Conservation (phyloP, 2,888 invertebrate genomes). For the Marasmarcha lunaedactyla region DNA sequence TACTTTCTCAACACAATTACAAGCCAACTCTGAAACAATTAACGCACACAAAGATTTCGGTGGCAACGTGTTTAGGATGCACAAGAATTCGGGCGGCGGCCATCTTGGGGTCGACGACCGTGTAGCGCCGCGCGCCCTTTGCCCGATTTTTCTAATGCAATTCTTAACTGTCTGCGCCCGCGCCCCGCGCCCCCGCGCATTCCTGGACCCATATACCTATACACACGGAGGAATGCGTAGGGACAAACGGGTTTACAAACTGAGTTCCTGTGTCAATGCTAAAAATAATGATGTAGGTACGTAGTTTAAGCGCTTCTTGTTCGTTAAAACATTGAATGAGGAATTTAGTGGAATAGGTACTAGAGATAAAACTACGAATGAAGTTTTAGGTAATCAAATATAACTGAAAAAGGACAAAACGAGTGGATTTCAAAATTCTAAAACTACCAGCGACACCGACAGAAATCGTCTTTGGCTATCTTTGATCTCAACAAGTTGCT, state of each 20-base stretch:
- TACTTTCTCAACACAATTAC: too few relatives aligned
- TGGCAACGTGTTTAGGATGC: slow-evolving; percentile 45
- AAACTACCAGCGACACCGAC: too few relatives aligned
- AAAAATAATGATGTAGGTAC: not conserved
- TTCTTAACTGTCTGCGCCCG: slow-evolving; percentile 16
- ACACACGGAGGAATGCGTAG: not conserved
- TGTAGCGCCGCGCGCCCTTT: slow-evolving; percentile 36
- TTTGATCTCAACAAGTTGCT: too few relatives aligned
- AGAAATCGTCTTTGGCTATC: too few relatives aligned
- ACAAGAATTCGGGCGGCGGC: slow-evolving; percentile 50
- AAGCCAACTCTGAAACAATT: too few relatives aligned
- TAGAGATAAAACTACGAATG: too few relatives aligned
- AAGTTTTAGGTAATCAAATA: too few relatives aligned
- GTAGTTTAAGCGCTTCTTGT: too few relatives aligned
- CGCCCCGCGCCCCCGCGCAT: slow-evolving; percentile 1
- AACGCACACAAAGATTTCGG: slow-evolving; percentile 6
- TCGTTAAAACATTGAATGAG: too few relatives aligned
- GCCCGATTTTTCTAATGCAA: slow-evolving; percentile 33
- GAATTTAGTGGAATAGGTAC: too few relatives aligned
- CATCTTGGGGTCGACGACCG: slow-evolving; percentile 33
- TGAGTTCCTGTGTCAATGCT: not conserved
- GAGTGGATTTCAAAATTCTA: too few relatives aligned
- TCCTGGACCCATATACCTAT: not conserved
- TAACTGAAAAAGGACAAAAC: too few relatives aligned
- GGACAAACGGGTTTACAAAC: not conserved